Evolutionary conservation across 2,888 invertebrate genomes (phyloP).

Genomic region (Arenicola marina): DNA sequence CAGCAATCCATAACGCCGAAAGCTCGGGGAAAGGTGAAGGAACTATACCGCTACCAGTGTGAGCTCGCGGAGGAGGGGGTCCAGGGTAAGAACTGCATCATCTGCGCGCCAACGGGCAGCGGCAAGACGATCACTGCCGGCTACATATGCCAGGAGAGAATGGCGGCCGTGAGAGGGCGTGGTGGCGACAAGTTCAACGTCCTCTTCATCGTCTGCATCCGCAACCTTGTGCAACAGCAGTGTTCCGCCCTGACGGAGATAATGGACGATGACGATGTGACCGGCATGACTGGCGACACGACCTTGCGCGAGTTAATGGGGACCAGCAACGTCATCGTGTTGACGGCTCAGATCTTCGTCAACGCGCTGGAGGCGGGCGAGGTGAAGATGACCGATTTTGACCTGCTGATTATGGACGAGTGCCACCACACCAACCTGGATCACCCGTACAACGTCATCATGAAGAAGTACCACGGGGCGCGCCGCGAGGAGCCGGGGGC

Average conservation of each 20-base stretch:
- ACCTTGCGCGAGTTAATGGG: background rate
- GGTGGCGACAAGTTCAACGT: too few species aligned
- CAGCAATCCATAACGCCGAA: too few species aligned
- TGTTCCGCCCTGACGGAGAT: background rate
- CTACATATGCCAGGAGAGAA: too few species aligned
- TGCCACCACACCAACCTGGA: slow-evolving; percentile 27
- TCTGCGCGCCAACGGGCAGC: too few species aligned
- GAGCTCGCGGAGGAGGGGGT: too few species aligned
- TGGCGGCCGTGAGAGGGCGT: too few species aligned
- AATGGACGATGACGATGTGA: background rate
- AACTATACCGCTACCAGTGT: too few species aligned
- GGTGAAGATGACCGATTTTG: slow-evolving; percentile 13
- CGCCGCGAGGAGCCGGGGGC: background rate
- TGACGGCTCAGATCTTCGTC: slow-evolving; percentile 27
- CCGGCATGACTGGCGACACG: background rate
- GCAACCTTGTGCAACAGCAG: slow-evolving; percentile 21
- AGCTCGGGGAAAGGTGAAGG: too few species aligned
- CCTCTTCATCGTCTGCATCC: slow-evolving; percentile 26
- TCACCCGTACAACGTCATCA: slow-evolving; percentile 29
- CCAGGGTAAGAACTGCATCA: too few species aligned
- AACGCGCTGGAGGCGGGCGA: slow-evolving; percentile 13
- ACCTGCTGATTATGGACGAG: slow-evolving; percentile 27
- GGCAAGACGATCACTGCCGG: too few species aligned
- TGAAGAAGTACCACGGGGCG: slow-evolving; percentile 10
- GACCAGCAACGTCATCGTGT: slow-evolving; percentile 11